Evolutionary conservation across 2,797 vertebrate species (phyloP).

Genomic region (Salarias fasciatus): DNA sequence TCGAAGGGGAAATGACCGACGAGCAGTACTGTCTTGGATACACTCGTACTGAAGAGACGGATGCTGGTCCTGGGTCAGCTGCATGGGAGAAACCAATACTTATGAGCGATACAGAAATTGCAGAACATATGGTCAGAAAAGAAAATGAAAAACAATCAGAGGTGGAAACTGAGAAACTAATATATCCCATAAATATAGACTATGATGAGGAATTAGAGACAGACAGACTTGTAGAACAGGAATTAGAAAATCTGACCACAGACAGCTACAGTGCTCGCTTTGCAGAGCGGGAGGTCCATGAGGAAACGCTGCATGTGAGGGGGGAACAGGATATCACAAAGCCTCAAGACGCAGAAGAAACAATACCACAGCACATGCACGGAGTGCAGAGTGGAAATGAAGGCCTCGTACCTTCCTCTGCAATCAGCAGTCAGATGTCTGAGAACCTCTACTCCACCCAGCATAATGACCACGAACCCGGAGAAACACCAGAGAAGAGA

Average conservation of each 20-base stretch:
- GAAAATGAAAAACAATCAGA: slow-evolving; percentile 17
- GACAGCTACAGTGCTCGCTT: slow-evolving; percentile 58
- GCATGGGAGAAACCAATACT: neutral
- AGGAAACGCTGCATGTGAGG: slow-evolving; percentile 2
- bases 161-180: slow-evolving; percentile 42
- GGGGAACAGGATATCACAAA: neutral
- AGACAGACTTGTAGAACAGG: slow-evolving; percentile 67
- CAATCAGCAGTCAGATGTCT: too few species aligned
- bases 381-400: neutral
- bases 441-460: too few species aligned
- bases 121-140: slow-evolving; percentile 14
- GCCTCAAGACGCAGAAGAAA: slow-evolving; percentile 9
- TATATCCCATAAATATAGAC: slow-evolving; percentile 15
- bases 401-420: too few species aligned
- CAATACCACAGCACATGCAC: neutral
- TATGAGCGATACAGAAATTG: slow-evolving; percentile 10
- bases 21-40: slow-evolving; percentile 58
- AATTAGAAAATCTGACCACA: slow-evolving; percentile 63
- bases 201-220: slow-evolving; percentile 61
- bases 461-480: slow-evolving; percentile 23
- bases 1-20: slow-evolving; percentile 66
- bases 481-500: slow-evolving; percentile 20
- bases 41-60: slow-evolving; percentile 32
- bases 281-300: slow-evolving; percentile 25
- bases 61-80: slow-evolving; percentile 3